Conservation (phyloP, 2,113 vertebrate genomes). For the Terrapene triunguis region DNA sequence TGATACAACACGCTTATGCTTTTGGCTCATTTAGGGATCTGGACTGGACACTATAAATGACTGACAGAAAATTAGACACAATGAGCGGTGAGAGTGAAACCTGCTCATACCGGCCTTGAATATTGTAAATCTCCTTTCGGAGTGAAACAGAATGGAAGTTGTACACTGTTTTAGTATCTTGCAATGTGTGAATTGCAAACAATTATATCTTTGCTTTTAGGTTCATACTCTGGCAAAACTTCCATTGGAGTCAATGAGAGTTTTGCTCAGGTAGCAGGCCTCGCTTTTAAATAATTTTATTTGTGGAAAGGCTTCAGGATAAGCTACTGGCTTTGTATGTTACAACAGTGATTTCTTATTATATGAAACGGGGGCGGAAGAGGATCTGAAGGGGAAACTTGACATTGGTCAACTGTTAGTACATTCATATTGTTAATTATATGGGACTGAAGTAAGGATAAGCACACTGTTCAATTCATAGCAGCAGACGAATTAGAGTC, state of each 20-base stretch:
- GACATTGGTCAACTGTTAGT: background rate
- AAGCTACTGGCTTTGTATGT: background rate
- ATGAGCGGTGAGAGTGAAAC: background rate
- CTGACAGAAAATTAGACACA: background rate
- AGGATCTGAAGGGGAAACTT: background rate
- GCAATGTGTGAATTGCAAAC: background rate
- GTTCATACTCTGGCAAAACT: background rate
- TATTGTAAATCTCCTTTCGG: background rate
- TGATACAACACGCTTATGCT: background rate
- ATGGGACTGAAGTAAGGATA: background rate
- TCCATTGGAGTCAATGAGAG: background rate
- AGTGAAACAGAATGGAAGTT: background rate
- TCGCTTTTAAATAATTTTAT: background rate
- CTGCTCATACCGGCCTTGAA: background rate
- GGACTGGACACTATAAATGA: background rate
- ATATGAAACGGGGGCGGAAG: background rate
- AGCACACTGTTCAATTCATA: background rate
- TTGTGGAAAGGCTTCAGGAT: background rate
- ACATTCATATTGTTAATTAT: background rate
- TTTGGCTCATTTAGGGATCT: background rate
- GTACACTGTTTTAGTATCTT: background rate
- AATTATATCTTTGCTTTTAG: background rate
- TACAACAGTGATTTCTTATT: background rate
- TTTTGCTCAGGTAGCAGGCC: background rate
- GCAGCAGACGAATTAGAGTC: background rate